phyloP scores from a whole-genome alignment of 2,797 vertebrate genomes.

The Pagetopsis macropterus region DNA sequence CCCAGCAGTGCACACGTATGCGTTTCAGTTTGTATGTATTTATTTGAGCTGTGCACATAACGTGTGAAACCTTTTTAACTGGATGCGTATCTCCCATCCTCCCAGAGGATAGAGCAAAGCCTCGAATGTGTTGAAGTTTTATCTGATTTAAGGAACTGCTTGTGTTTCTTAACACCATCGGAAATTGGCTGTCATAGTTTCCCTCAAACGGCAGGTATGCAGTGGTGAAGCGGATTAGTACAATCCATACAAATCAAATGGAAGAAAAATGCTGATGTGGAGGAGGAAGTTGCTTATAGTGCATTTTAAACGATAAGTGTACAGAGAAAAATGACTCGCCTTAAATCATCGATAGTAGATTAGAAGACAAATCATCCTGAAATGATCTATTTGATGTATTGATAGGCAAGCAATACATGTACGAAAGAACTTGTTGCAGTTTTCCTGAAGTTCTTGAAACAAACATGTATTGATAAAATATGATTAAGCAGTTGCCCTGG shows the following conservation, averaged over 20 bases:
- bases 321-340: not conserved
- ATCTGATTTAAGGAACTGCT: conserved; percentile 74
- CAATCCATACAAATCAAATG: conserved; percentile 12
- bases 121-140: conserved; percentile 68
- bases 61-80: conserved; percentile 53
- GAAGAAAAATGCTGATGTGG: conserved; percentile 1
- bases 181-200: conserved; percentile 54
- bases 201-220: conserved; percentile 53
- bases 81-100: conserved; percentile 65
- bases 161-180: conserved; percentile 52
- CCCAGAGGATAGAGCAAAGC: conserved; percentile 56
- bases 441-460: not conserved
- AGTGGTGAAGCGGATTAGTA: conserved; percentile 36
- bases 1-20: conserved; percentile 71
- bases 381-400: not conserved
- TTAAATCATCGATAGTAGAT: not conserved
- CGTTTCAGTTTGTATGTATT: conserved; percentile 69
- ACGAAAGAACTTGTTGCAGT: not conserved
- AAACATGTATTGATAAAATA: conserved; percentile 1
- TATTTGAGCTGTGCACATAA: conserved; percentile 68
- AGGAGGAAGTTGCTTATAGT: not conserved
- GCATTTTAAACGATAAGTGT: not conserved
- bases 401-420: not conserved
- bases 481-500: conserved; percentile 1
- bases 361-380: not conserved